phyloP scores from a whole-genome alignment of 35 echinoderm and acorn worm genomes.

The Ptychodera flava region DNA sequence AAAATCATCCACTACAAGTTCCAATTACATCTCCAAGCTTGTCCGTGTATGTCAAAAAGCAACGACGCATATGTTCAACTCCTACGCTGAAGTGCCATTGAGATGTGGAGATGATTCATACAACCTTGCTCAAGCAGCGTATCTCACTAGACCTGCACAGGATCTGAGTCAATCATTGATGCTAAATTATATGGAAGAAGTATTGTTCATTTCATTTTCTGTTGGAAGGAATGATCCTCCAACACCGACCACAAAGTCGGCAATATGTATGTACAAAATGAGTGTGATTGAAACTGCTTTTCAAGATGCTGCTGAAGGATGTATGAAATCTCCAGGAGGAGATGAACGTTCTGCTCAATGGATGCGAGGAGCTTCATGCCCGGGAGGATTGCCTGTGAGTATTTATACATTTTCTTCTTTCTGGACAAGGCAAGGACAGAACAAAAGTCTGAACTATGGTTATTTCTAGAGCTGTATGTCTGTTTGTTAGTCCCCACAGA shows the following conservation, averaged over 20 bases:
- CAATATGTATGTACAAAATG: neutral
- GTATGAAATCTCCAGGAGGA: too few species aligned
- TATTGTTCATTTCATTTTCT: neutral
- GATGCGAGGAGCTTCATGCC: too few species aligned
- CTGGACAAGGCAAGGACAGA: too few species aligned
- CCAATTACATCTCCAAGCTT: neutral
- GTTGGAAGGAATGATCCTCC: neutral
- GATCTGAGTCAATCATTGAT: neutral
- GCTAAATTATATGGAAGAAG: neutral
- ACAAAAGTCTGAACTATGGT: too few species aligned
- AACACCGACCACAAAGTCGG: neutral
- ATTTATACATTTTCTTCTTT: too few species aligned
- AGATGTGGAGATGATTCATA: neutral
- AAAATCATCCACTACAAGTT: neutral
- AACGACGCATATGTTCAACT: neutral
- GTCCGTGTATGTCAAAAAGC: neutral
- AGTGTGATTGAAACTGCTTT: neutral
- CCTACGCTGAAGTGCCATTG: neutral
- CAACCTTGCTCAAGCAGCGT: neutral
- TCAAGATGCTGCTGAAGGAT: neutral
- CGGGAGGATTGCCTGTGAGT: too few species aligned
- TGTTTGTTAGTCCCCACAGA: too few species aligned
- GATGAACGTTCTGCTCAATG: too few species aligned
- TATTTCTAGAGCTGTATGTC: too few species aligned
- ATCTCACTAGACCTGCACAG: neutral